These are phyloP conservation scores for Parnassius orleans DNA, from an alignment of 2,888 invertebrate genomes.

Conservation along the genomic window DNA sequence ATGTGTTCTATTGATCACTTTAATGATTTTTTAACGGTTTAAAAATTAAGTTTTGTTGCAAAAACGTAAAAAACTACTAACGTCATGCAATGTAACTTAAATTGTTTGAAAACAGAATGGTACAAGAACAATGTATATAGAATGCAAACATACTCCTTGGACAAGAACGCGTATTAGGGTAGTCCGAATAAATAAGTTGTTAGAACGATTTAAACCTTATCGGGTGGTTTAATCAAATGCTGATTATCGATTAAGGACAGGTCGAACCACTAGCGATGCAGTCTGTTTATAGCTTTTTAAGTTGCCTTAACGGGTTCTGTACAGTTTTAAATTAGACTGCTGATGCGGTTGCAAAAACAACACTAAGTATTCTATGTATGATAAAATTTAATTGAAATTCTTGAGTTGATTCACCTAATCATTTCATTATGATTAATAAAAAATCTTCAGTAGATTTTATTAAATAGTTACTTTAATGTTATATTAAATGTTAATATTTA, in stretches of 20 bases:
- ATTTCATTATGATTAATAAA: too few relatives aligned
- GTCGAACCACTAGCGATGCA: slow-evolving; percentile 21
- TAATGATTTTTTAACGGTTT: too few relatives aligned
- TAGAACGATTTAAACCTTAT: slow-evolving; percentile 20
- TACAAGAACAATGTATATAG: slow-evolving; percentile 21
- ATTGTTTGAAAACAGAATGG: slow-evolving; percentile 17
- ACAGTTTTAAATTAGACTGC: slow-evolving; percentile 29
- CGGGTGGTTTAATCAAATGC: slow-evolving; percentile 27
- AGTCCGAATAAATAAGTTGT: slow-evolving; percentile 27
- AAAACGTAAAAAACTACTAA: too few relatives aligned
- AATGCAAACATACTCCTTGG: slow-evolving; percentile 16
- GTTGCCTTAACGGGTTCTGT: slow-evolving; percentile 31
- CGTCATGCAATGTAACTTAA: too few relatives aligned
- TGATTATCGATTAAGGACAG: slow-evolving; percentile 30
- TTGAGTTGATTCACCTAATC: slow-evolving; percentile 6
- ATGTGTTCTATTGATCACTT: too few relatives aligned
- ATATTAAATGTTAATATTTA: too few relatives aligned
- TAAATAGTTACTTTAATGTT: too few relatives aligned
- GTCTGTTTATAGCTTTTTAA: slow-evolving; percentile 29
- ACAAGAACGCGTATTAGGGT: slow-evolving; percentile 10
- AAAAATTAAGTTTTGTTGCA: too few relatives aligned
- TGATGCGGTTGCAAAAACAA: slow-evolving; percentile 15
- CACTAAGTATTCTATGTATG: background rate
- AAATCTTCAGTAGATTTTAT: too few relatives aligned
- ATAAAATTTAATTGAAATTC: slow-evolving; percentile 17